A percentile compares a stretch with the other conserved stretches of the same genome.
These are phyloP conservation scores for Pseudoatta argentina DNA, from an alignment of 1,140 invertebrate genomes.

Conservation along the genomic window DNA sequence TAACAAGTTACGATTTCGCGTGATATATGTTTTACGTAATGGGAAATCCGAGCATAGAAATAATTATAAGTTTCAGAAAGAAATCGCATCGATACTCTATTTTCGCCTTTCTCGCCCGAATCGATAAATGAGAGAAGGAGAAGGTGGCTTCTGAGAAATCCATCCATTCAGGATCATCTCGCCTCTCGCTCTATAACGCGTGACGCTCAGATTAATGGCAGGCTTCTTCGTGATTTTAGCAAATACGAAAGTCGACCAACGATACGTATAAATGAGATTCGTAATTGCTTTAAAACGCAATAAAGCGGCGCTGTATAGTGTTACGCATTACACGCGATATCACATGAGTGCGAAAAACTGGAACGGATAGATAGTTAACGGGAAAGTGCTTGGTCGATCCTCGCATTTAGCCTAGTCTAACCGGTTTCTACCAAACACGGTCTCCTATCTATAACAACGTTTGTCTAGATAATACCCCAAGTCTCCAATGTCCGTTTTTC, in stretches of 20 bases:
- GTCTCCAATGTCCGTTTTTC: slow-evolving; percentile 9
- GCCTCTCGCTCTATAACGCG: background rate
- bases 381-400: slow-evolving; percentile 46
- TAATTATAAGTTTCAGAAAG: slow-evolving; percentile 22
- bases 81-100: slow-evolving; percentile 13
- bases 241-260: slow-evolving; percentile 10
- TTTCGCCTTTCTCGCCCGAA: slow-evolving; percentile 21
- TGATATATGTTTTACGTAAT: slow-evolving; percentile 14
- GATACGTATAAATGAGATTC: slow-evolving; percentile 15
- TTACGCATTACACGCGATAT: slow-evolving; percentile 36
- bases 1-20: slow-evolving; percentile 16
- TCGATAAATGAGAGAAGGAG: background rate
- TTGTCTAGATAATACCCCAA: slow-evolving; percentile 21
- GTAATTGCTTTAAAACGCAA: slow-evolving; percentile 10
- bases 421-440: slow-evolving; percentile 26
- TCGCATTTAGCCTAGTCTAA: slow-evolving; percentile 40
- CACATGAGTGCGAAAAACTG: slow-evolving; percentile 38
- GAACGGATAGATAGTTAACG: slow-evolving; percentile 59
- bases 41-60: slow-evolving; percentile 41
- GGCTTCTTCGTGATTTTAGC: background rate
- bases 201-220: background rate
- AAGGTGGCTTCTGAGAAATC: slow-evolving; percentile 21
- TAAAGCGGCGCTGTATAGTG: background rate
- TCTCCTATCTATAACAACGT: background rate
- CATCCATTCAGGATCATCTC: slow-evolving; percentile 22